Percentiles rank a stretch among this genome's conserved stretches.
Evolutionary conservation across 2,113 vertebrate genomes (phyloP).

Genomic region (Oncorhynchus clarkii): DNA sequence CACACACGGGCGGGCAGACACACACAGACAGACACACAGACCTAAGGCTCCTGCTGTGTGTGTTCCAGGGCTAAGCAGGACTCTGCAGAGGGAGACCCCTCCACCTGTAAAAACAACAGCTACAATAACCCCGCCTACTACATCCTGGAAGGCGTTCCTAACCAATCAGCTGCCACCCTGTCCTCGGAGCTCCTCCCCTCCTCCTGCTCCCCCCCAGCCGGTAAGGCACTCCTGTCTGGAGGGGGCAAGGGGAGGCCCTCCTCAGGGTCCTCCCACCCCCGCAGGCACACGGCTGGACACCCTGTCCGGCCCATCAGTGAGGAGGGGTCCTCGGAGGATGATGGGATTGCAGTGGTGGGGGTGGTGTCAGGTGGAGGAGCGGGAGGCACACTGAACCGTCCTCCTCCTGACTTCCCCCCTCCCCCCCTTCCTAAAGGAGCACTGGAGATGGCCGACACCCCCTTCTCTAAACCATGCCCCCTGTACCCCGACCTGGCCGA

Average conservation of each 20-base stretch:
- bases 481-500: conserved; percentile 72
- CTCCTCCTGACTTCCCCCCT: conserved; percentile 84
- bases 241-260: conserved; percentile 71
- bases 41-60: not conserved
- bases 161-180: conserved; percentile 79
- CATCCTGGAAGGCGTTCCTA: conserved; percentile 92
- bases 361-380: conserved; percentile 31
- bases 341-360: conserved; percentile 48
- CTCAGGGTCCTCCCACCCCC: conserved; percentile 38
- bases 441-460: conserved; percentile 67
- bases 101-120: conserved; percentile 88
- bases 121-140: conserved; percentile 98
- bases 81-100: conserved; percentile 67
- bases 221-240: conserved; percentile 58
- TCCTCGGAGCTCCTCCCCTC: conserved; percentile 69
- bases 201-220: conserved; percentile 52
- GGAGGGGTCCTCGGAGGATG: conserved; percentile 85
- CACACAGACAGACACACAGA: not conserved
- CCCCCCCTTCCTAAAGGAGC: conserved; percentile 83
- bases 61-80: conserved; percentile 78
- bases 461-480: conserved; percentile 66
- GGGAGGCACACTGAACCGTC: conserved; percentile 75
- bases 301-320: conserved; percentile 69
- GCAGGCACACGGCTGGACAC: conserved; percentile 60
- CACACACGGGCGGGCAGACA: not conserved